These are phyloP conservation scores for Stomatorhinus ivindoensis DNA, from an alignment of 2,113 vertebrate species.

Conservation along the genomic window DNA sequence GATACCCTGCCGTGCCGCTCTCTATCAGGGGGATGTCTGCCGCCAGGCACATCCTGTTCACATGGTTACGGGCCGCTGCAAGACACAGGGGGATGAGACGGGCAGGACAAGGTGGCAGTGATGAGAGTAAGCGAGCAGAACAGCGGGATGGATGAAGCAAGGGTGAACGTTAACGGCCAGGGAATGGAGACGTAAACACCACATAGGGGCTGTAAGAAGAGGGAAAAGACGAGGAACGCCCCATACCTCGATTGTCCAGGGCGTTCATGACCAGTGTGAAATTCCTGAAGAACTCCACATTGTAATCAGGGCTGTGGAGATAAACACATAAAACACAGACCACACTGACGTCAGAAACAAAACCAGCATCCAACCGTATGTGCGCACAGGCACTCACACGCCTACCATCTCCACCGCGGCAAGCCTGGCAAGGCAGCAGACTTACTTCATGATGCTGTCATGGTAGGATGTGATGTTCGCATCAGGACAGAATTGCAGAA, in stretches of 20 bases:
- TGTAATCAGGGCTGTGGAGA: conserved; percentile 83
- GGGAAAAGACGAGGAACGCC: not conserved
- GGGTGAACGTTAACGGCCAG: not conserved
- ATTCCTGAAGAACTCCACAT: conserved; percentile 92
- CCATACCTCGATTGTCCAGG: conserved; percentile 91
- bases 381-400: not conserved
- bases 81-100: not conserved
- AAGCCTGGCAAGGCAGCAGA: conserved; percentile 10
- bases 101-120: not conserved
- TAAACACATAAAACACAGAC: not conserved
- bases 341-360: not conserved
- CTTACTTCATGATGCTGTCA: conserved; percentile 97
- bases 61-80: conserved; percentile 89
- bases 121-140: not conserved
- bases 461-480: conserved; percentile 92
- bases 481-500: conserved; percentile 84
- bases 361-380: not conserved
- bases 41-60: conserved; percentile 97
- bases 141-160: not conserved
- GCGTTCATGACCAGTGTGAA: conserved; percentile 97
- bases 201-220: no score
- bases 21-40: conserved; percentile 93
- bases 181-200: no score
- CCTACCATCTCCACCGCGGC: not conserved
- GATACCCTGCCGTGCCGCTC: conserved; percentile 95